Conservation (phyloP, 1,140 invertebrate species). For the Anagrus nilaparvatae region DNA sequence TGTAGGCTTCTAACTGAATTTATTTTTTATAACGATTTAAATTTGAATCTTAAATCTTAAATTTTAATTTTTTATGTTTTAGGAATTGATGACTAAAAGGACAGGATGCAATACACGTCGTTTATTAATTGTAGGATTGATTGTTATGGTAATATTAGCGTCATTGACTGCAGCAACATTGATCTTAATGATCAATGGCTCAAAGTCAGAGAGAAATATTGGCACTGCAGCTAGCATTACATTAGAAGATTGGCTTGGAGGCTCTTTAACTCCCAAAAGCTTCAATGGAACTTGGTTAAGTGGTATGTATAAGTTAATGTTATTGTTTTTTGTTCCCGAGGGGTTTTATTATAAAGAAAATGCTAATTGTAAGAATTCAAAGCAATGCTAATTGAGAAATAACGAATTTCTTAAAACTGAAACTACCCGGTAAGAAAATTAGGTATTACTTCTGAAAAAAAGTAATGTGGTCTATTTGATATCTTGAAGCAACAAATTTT, state of each 20-base stretch:
- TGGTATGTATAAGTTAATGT: slow-evolving; percentile 36
- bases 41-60: not conserved
- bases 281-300: slow-evolving; percentile 42
- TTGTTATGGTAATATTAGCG: slow-evolving; percentile 28
- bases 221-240: slow-evolving; percentile 27
- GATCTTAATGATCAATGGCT: slow-evolving; percentile 31
- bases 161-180: slow-evolving; percentile 33
- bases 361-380: too few relatives aligned
- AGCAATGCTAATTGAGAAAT: too few relatives aligned
- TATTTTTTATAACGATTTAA: not conserved
- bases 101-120: slow-evolving; percentile 37
- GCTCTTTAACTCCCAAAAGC: slow-evolving; percentile 35
- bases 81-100: slow-evolving; percentile 41
- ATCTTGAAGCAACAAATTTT: too few relatives aligned
- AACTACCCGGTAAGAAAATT: too few relatives aligned
- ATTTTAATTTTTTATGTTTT: slow-evolving; percentile 19
- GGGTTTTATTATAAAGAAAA: too few relatives aligned
- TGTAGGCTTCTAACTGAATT: not conserved
- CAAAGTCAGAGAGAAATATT: slow-evolving; percentile 15
- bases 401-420: too few relatives aligned
- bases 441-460: too few relatives aligned
- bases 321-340: too few relatives aligned
- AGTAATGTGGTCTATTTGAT: too few relatives aligned
- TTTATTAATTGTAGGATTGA: slow-evolving; percentile 27
- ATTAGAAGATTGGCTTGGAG: slow-evolving; percentile 36